Conservation (phyloP, 1,140 invertebrate species). For the Ips nitidus region DNA sequence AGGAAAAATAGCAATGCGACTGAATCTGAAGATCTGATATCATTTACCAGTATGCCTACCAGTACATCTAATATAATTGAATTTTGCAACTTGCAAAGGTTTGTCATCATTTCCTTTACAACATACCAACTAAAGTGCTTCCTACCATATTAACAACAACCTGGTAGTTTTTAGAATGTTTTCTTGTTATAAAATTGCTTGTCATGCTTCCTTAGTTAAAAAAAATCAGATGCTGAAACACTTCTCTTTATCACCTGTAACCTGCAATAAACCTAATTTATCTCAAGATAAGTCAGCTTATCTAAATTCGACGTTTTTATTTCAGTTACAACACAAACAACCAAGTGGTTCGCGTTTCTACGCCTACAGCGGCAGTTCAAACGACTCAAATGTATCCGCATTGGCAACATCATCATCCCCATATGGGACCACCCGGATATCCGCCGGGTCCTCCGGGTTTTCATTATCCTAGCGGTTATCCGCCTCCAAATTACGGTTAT, state of each 20-base stretch:
- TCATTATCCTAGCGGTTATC: slow-evolving; percentile 14
- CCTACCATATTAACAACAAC: no score
- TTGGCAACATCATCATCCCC: slow-evolving; percentile 19
- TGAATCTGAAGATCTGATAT: slow-evolving; percentile 69
- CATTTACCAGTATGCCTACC: slow-evolving; percentile 66
- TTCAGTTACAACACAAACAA: slow-evolving; percentile 33
- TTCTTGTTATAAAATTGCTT: not conserved
- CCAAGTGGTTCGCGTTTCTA: slow-evolving; percentile 20
- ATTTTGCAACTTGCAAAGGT: slow-evolving; percentile 44
- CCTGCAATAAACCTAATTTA: no score
- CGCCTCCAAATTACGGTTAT: slow-evolving; percentile 15
- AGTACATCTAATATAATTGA: slow-evolving; percentile 42
- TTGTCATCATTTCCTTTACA: slow-evolving; percentile 5
- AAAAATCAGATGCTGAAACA: no score
- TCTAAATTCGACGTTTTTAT: slow-evolving; percentile 12
- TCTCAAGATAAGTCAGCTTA: not conserved
- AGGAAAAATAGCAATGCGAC: slow-evolving; percentile 57
- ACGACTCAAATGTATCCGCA: slow-evolving; percentile 26
- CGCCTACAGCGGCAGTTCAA: slow-evolving; percentile 12
- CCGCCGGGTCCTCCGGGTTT: slow-evolving; percentile 19
- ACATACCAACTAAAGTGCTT: no score
- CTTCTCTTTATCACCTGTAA: no score
- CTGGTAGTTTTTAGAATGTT: no score
- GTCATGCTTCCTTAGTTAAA: not conserved
- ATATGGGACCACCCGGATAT: slow-evolving; percentile 14